A percentile compares a stretch with the other conserved stretches of the same genome.
phyloP scores from a whole-genome alignment of 2,113 vertebrate species.

The Maccullochella peelii region DNA sequence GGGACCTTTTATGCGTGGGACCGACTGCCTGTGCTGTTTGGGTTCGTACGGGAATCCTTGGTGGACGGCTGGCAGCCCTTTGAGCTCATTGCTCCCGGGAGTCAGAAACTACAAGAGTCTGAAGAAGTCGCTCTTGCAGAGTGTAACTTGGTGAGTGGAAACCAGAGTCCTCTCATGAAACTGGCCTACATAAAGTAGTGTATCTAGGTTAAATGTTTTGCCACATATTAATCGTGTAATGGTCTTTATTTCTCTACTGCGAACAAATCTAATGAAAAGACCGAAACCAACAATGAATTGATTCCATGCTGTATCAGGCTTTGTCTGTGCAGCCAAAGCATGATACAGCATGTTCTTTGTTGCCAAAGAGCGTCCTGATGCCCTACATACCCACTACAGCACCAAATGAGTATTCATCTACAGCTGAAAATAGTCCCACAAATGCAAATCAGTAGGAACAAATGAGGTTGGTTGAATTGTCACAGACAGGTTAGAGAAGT shows the following conservation, averaged over 20 bases:
- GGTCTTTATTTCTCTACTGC: neutral
- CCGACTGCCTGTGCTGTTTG: slow-evolving; percentile 84
- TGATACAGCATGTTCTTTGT: neutral
- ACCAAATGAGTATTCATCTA: neutral
- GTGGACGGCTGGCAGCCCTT: slow-evolving; percentile 94
- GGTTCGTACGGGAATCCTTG: slow-evolving; percentile 89
- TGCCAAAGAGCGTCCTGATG: neutral
- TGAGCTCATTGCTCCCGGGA: slow-evolving; percentile 90
- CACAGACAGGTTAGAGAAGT: neutral
- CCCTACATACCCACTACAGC: neutral
- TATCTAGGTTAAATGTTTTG: neutral
- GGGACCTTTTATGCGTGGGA: slow-evolving; percentile 95
- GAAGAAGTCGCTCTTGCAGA: slow-evolving; percentile 89
- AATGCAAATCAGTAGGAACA: no score
- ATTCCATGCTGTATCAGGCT: no score
- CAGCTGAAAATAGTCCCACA: neutral
- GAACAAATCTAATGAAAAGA: neutral
- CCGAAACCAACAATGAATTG: no score
- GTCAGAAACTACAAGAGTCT: slow-evolving; percentile 88
- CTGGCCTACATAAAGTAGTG: neutral
- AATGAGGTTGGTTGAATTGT: neutral
- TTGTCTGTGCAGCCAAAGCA: no score
- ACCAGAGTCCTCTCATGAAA: neutral
- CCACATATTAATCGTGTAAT: neutral
- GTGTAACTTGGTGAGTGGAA: slow-evolving; percentile 90